phyloP scores from a whole-genome alignment of 2,888 invertebrate genomes.

The Hyppa rectilinea region DNA sequence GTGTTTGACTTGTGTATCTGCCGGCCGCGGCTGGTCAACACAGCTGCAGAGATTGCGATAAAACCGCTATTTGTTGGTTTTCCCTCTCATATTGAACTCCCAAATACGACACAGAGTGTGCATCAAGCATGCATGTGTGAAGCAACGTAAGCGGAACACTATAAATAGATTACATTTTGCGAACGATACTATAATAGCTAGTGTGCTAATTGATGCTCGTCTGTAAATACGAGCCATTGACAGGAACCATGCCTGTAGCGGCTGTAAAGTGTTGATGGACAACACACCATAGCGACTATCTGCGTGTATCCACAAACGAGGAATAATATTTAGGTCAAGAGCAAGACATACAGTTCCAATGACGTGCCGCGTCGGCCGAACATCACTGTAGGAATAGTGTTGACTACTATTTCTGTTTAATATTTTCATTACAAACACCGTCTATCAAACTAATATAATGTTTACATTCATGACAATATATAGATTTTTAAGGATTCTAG shows the following conservation, averaged over 20 bases:
- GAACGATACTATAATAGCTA: slow-evolving; percentile 53
- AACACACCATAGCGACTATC: slow-evolving; percentile 61
- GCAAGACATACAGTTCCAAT: slow-evolving; percentile 48
- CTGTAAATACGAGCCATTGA: slow-evolving; percentile 55
- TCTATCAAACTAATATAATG: slow-evolving; percentile 33
- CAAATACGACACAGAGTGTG: slow-evolving; percentile 42
- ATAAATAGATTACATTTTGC: slow-evolving; percentile 66
- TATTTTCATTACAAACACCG: slow-evolving; percentile 44
- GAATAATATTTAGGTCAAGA: slow-evolving; percentile 67
- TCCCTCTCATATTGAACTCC: slow-evolving; percentile 67
- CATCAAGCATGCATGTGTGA: slow-evolving; percentile 50
- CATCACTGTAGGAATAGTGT: slow-evolving; percentile 37
- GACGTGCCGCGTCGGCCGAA: slow-evolving; percentile 39
- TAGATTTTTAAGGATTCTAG: neutral
- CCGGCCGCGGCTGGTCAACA: slow-evolving; percentile 53
- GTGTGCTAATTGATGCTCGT: slow-evolving; percentile 64
- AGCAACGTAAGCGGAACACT: slow-evolving; percentile 56
- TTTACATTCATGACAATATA: slow-evolving; percentile 31
- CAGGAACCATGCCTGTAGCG: slow-evolving; percentile 45
- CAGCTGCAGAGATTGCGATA: slow-evolving; percentile 70
- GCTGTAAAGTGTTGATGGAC: slow-evolving; percentile 53
- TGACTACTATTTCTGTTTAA: slow-evolving; percentile 52
- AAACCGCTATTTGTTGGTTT: slow-evolving; percentile 69
- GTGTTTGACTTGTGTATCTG: slow-evolving; percentile 65
- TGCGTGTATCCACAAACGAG: slow-evolving; percentile 54